phyloP scores from a whole-genome alignment of 2,888 invertebrate genomes.

The Pollenia amentaria region DNA sequence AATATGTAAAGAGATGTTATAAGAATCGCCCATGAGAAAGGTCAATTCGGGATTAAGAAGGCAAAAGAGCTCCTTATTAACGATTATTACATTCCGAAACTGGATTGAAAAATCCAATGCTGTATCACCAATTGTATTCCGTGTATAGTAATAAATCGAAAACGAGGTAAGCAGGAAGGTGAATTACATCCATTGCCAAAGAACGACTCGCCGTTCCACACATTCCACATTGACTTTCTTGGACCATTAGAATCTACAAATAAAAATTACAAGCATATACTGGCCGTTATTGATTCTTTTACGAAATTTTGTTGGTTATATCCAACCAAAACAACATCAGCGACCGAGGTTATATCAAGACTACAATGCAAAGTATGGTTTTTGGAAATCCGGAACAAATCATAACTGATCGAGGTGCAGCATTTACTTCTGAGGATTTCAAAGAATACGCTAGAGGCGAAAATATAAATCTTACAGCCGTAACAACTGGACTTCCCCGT shows the following conservation, averaged over 20 bases:
- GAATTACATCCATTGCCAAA: constrained; percentile 50
- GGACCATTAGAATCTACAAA: constrained; percentile 79
- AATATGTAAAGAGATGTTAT: too few relatives aligned
- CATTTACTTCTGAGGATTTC: constrained; percentile 77
- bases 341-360: constrained; percentile 79
- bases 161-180: too few relatives aligned
- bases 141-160: too few relatives aligned
- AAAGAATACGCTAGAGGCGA: constrained; percentile 79
- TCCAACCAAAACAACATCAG: constrained; percentile 76
- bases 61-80: too few relatives aligned
- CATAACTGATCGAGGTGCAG: constrained; percentile 80
- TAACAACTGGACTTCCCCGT: constrained; percentile 64
- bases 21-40: too few relatives aligned
- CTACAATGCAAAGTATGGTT: constrained; percentile 77
- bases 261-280: constrained; percentile 76
- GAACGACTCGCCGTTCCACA: constrained; percentile 54
- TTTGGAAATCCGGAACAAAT: constrained; percentile 82
- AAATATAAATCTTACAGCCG: constrained; percentile 56
- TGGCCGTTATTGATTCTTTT: constrained; percentile 81
- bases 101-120: too few relatives aligned
- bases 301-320: constrained; percentile 82
- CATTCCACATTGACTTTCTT: constrained; percentile 79
- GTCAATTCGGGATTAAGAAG: too few relatives aligned
- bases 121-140: too few relatives aligned
- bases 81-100: too few relatives aligned